Percentiles rank a stretch among this genome's conserved stretches.
Evolutionary conservation across 2,797 vertebrate genomes (phyloP).

Genomic region (Etheostoma perlongum): DNA sequence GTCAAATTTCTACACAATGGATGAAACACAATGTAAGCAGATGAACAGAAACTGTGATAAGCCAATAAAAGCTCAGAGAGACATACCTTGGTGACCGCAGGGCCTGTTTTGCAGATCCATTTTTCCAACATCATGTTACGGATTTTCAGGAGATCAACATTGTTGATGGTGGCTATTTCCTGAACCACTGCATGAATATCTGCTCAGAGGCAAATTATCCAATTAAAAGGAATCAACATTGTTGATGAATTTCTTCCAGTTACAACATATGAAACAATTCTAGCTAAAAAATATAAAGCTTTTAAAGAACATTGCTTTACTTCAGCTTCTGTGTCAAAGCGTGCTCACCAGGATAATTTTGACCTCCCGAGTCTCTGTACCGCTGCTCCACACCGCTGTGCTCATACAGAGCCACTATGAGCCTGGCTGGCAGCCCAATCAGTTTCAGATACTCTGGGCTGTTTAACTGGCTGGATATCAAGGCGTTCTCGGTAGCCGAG

Average conservation of each 20-base stretch:
- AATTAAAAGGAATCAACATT: neutral
- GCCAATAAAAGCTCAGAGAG: neutral
- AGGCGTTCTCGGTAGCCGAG: conserved; percentile 91
- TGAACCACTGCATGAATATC: conserved; percentile 91
- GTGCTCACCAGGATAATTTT: conserved; percentile 89
- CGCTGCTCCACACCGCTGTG: conserved; percentile 90
- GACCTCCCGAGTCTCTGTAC: conserved; percentile 82
- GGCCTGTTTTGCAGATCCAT: conserved; percentile 90
- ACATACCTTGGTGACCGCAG: conserved; percentile 83
- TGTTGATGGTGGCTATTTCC: conserved; percentile 92
- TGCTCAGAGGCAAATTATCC: conserved; percentile 55
- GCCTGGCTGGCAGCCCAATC: conserved; percentile 87
- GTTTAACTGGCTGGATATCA: conserved; percentile 85
- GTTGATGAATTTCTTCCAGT: neutral
- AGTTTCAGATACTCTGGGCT: conserved; percentile 85
- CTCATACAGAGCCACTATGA: conserved; percentile 90
- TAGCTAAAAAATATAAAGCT: neutral
- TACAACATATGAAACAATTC: neutral
- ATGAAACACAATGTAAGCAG: neutral
- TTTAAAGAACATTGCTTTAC: neutral
- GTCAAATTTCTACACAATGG: neutral
- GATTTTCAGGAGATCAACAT: conserved; percentile 91
- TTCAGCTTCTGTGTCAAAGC: neutral
- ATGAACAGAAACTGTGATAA: neutral
- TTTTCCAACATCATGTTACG: conserved; percentile 91